Conservation (phyloP, 2,113 vertebrate genomes). For the Mus pahari region DNA sequence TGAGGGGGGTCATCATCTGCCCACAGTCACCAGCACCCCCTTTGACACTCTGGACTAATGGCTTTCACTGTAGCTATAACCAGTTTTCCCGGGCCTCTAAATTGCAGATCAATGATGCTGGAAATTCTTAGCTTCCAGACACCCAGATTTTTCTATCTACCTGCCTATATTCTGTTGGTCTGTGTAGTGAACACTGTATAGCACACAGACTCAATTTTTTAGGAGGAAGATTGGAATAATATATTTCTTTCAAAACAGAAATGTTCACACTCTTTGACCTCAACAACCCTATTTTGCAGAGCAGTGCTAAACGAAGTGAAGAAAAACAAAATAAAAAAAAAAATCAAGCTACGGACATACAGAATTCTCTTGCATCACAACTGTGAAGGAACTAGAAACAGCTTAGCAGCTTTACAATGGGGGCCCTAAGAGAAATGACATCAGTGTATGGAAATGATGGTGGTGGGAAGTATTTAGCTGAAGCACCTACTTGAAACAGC, state of each 20-base stretch:
- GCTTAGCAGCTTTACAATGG: not conserved
- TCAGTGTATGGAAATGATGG: not conserved
- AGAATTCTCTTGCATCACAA: not conserved
- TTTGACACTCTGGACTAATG: not conserved
- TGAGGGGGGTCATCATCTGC: not conserved
- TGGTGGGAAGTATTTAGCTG: constrained; percentile 14
- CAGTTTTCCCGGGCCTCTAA: not conserved
- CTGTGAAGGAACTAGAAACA: constrained; percentile 25
- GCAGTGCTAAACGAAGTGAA: not conserved
- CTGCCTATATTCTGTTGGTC: not conserved
- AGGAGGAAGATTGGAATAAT: not conserved
- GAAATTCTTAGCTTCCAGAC: not conserved
- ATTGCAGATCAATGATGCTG: too few relatives aligned
- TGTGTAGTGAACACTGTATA: not conserved
- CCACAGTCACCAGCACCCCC: not conserved
- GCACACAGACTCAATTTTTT: not conserved
- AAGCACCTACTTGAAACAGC: constrained; percentile 13
- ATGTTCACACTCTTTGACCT: not conserved
- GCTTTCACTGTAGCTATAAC: not conserved
- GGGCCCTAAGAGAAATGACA: constrained; percentile 21
- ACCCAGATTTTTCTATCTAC: not conserved
- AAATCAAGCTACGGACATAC: not conserved
- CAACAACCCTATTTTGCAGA: not conserved
- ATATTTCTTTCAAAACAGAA: constrained; percentile 49
- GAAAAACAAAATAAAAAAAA: not conserved